Evolutionary conservation across 1,140 invertebrate genomes (phyloP).

Genomic region (Camponotus floridanus): DNA sequence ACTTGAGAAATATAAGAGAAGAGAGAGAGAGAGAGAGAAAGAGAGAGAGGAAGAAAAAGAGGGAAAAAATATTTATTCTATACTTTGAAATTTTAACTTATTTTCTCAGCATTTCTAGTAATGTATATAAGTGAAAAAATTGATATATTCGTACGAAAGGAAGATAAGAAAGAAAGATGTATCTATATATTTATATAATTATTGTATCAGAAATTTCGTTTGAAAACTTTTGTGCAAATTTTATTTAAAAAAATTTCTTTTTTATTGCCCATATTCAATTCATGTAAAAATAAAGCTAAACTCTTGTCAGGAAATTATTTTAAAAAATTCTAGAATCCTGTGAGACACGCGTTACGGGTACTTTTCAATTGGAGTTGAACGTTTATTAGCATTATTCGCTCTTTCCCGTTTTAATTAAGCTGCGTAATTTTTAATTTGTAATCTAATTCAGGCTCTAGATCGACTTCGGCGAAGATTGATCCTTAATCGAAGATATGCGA

Average conservation of each 20-base stretch:
- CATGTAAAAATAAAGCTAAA: background rate
- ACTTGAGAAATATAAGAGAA: background rate
- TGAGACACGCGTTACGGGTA: background rate
- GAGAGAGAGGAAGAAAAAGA: background rate
- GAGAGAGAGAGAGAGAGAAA: background rate
- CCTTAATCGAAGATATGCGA: conserved; percentile 50
- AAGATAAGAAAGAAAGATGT: no score
- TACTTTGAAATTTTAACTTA: no score
- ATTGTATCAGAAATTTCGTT: no score
- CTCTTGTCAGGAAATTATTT: background rate
- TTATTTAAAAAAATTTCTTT: no score
- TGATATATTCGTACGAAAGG: no score
- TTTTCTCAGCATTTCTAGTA: no score
- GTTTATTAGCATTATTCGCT: background rate
- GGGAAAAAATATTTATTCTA: no score
- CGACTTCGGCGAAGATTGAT: conserved; percentile 37
- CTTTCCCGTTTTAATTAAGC: background rate
- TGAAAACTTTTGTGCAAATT: no score
- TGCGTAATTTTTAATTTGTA: conserved; percentile 7
- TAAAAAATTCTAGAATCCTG: background rate
- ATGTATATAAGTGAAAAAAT: no score
- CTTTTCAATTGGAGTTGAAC: background rate
- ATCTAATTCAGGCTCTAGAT: background rate
- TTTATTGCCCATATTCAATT: no score
- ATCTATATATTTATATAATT: no score